A percentile compares a stretch with the other conserved stretches of the same genome.
phyloP scores from a whole-genome alignment of 2,888 invertebrate genomes.

The Schizaphis graminum region DNA sequence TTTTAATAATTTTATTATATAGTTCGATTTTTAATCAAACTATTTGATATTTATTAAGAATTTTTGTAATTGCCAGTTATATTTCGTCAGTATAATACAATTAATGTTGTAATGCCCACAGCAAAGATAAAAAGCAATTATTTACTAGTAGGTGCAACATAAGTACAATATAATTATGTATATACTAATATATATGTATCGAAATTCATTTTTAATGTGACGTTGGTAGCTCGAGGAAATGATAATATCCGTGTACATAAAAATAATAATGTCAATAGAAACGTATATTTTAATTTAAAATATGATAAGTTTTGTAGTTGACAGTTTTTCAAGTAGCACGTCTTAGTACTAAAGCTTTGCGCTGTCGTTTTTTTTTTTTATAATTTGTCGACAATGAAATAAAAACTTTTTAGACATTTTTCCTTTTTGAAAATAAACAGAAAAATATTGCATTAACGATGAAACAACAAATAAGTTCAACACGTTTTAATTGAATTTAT shows the following conservation, averaged over 20 bases:
- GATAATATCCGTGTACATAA: background rate
- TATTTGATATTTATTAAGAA: background rate
- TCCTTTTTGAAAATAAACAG: background rate
- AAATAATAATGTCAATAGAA: background rate
- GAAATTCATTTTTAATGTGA: background rate
- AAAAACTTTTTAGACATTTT: background rate
- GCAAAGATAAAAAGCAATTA: background rate
- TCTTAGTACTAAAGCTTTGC: background rate
- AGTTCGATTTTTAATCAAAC: background rate
- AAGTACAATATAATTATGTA: too few relatives aligned
- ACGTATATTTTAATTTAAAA: conserved; percentile 1
- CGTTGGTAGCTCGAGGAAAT: background rate
- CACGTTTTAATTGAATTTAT: conserved; percentile 1
- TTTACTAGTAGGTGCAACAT: background rate
- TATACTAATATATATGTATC: background rate
- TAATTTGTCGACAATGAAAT: background rate
- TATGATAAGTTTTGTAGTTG: background rate
- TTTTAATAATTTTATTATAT: too few relatives aligned
- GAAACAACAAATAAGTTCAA: background rate
- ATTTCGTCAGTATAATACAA: background rate
- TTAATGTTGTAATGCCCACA: background rate
- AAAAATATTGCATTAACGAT: conserved; percentile 3
- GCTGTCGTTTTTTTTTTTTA: background rate
- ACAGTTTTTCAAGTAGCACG: background rate
- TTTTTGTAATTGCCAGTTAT: too few relatives aligned